Conservation (phyloP, 2,888 invertebrate genomes). For the Leucoma salicis region DNA sequence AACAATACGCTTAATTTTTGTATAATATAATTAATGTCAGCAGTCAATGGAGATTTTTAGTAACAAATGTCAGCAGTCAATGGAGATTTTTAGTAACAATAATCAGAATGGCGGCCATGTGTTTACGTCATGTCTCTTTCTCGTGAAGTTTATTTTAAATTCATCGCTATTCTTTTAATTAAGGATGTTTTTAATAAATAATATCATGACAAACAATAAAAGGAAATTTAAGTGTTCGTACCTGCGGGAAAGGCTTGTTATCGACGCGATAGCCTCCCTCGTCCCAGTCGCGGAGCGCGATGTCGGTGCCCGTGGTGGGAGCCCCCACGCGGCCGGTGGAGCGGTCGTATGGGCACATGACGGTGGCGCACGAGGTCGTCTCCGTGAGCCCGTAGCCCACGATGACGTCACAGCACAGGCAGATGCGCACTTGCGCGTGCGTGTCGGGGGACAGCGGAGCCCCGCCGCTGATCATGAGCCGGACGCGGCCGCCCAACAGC, state of each 20-base stretch:
- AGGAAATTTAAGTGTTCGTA: conserved; percentile 60
- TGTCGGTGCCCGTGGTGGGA: conserved; percentile 91
- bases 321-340: conserved; percentile 92
- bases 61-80: no score
- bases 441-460: conserved; percentile 98
- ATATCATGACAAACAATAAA: no score
- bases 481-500: conserved; percentile 93
- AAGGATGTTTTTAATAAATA: no score
- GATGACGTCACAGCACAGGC: conserved; percentile 93
- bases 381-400: conserved; percentile 99
- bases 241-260: conserved; percentile 81
- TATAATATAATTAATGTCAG: no score
- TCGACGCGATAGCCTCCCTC: conserved; percentile 87
- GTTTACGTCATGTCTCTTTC: no score
- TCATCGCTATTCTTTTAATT: no score
- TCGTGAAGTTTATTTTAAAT: no score
- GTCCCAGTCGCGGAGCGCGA: conserved; percentile 94
- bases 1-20: no score
- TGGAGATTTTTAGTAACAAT: no score
- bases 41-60: no score
- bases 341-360: conserved; percentile 87
- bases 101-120: no score
- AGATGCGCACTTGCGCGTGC: conserved; percentile 91
- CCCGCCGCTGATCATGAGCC: conserved; percentile 95
- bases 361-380: conserved; percentile 96